Evolutionary conservation across 2,797 vertebrate genomes (phyloP).

Genomic region (Anomalospiza imberbis): DNA sequence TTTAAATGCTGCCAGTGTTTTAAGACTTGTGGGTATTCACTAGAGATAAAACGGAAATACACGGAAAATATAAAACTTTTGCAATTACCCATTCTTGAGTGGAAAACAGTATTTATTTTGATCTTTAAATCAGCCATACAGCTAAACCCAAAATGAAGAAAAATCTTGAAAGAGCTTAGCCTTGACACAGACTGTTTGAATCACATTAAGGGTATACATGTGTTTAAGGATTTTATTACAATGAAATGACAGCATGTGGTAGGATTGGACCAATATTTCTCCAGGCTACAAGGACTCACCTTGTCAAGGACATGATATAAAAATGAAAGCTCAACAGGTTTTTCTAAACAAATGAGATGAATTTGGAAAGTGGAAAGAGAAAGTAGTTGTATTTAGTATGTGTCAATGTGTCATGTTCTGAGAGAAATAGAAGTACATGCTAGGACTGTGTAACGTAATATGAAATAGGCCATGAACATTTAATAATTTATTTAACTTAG

Average conservation of each 20-base stretch:
- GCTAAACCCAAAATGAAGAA: background rate
- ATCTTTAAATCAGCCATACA: background rate
- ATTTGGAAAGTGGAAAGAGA: background rate
- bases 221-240: background rate
- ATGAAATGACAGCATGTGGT: rapidly evolving
- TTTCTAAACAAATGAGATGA: background rate
- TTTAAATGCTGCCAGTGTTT: background rate
- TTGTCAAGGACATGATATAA: background rate
- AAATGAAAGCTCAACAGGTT: background rate
- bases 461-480: background rate
- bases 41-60: background rate
- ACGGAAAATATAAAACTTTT: background rate
- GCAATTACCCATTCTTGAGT: background rate
- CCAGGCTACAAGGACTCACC: background rate
- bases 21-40: background rate
- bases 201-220: background rate
- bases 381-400: background rate
- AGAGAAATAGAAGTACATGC: background rate
- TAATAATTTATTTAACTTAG: background rate
- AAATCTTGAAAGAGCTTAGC: background rate
- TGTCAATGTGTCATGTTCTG: background rate
- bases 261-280: background rate
- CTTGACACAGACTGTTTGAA: background rate
- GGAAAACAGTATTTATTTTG: background rate
- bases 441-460: background rate